These are phyloP conservation scores for Nineta flava DNA, from an alignment of 2,888 invertebrate species.

Conservation along the genomic window DNA sequence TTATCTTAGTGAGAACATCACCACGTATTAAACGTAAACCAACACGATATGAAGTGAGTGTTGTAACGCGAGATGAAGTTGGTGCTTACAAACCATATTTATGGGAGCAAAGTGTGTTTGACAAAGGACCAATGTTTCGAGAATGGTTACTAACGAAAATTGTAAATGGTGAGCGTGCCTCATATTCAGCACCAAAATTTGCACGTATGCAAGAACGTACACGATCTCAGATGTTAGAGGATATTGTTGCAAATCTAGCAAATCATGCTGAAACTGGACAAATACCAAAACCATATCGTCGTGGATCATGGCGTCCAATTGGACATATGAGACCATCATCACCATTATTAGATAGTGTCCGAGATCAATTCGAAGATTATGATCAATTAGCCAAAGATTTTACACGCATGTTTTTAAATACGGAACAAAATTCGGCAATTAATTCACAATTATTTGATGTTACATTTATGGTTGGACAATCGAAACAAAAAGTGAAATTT, in stretches of 20 bases:
- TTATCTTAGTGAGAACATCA: conserved; percentile 76
- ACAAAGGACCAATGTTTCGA: conserved; percentile 87
- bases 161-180: conserved; percentile 84
- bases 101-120: conserved; percentile 89
- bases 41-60: conserved; percentile 79
- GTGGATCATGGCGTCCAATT: conserved; percentile 85
- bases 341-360: conserved; percentile 77
- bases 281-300: conserved; percentile 85
- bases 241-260: conserved; percentile 82
- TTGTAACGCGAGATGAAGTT: conserved; percentile 86
- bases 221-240: conserved; percentile 84
- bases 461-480: conserved; percentile 78
- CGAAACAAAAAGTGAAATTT: conserved; percentile 76
- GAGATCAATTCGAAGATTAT: conserved; percentile 88
- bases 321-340: conserved; percentile 90
- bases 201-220: conserved; percentile 90
- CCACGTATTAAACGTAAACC: conserved; percentile 75
- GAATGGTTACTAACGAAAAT: conserved; percentile 90
- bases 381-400: conserved; percentile 89
- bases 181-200: conserved; percentile 88
- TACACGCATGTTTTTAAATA: conserved; percentile 74
- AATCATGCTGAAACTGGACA: conserved; percentile 92
- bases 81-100: conserved; percentile 91
- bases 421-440: conserved; percentile 56
- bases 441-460: conserved; percentile 82